phyloP scores from a whole-genome alignment of 2,888 invertebrate genomes.

The Octonoba sinensis region DNA sequence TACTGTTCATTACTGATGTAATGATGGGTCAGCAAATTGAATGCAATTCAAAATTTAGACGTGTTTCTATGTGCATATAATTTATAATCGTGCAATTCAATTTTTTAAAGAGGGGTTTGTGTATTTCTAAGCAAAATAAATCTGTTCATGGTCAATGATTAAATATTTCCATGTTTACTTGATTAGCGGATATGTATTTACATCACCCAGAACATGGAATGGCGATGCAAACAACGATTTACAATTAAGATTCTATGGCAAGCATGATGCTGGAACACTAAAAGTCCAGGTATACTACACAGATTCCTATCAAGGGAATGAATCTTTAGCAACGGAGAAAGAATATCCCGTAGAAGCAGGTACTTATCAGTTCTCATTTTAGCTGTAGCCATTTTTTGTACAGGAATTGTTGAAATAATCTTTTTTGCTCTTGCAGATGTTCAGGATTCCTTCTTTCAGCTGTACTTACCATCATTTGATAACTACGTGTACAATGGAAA shows the following conservation, averaged over 20 bases:
- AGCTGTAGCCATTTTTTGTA: background rate
- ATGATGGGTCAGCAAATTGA: too few relatives aligned
- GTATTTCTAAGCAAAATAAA: too few relatives aligned
- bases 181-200: slow-evolving; percentile 43
- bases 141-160: too few relatives aligned
- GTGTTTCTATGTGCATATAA: too few relatives aligned
- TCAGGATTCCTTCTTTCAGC: slow-evolving; percentile 9
- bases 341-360: slow-evolving; percentile 16
- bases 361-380: background rate
- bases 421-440: slow-evolving; percentile 12
- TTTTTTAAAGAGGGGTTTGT: too few relatives aligned
- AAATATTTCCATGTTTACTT: background rate
- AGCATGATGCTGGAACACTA: slow-evolving; percentile 4
- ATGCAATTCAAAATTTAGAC: too few relatives aligned
- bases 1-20: too few relatives aligned
- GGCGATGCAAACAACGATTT: slow-evolving; percentile 18
- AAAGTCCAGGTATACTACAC: slow-evolving; percentile 14
- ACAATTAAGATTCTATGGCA: slow-evolving; percentile 23
- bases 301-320: slow-evolving; percentile 11
- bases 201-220: slow-evolving; percentile 31
- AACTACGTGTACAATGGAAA: slow-evolving; percentile 27
- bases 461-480: background rate
- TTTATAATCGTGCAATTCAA: too few relatives aligned
- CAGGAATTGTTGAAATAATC: too few relatives aligned
- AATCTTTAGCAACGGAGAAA: slow-evolving; percentile 22